Evolutionary conservation across 1,140 invertebrate species (phyloP), one percentile per base, ranked within the genome.

Genomic region (Drosophila tristis): DNA sequence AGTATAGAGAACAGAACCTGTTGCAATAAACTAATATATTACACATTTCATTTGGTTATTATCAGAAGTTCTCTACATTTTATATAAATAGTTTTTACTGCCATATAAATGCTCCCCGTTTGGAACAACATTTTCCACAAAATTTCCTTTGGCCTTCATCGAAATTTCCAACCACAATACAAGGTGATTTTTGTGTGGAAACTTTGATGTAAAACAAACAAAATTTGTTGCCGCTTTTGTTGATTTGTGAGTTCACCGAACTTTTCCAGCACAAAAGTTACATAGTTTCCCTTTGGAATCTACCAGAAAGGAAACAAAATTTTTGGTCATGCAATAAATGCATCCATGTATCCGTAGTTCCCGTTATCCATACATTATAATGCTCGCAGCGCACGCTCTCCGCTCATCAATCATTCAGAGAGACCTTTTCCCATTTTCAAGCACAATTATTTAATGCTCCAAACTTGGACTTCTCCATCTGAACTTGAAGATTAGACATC

Each of bases 181-280:
- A 29, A 29, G 29, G 29, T 29, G 16, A 7, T 29, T 11, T 35
- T 35, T 35, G 9, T 1, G 2, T 35, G 9, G 31, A 4, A 11
- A 9, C 3, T 9, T 35, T 35, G 31, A 35, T 35, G 1, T 9
- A 35, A 35, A 35, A 3, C 0, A 3, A 9, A 35, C 2, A 0
- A 35, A 13, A 29, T 35, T 49, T 20, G 20, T 2, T 20, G 20
- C 20, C 2, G 20, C 20, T 20, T 20, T 20, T 20, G 20, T 20
- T 20, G 1, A 20, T 20, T 20, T 20, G 20, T 20, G 1, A 53
- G 72, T 74, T 74, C 70, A 74, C 42, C 44, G 60, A 74, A 74
- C 70, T 65, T 26, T 47, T 54, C 26, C 13, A 15, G 15, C 39
- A 20, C 20, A 50, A 29, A 50, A 31, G 59, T n/a, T n/a, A n/a